Base-by-base conservation (phyloP, 2,888 invertebrate genomes). In the Ecliptopera silaceata region DNA sequence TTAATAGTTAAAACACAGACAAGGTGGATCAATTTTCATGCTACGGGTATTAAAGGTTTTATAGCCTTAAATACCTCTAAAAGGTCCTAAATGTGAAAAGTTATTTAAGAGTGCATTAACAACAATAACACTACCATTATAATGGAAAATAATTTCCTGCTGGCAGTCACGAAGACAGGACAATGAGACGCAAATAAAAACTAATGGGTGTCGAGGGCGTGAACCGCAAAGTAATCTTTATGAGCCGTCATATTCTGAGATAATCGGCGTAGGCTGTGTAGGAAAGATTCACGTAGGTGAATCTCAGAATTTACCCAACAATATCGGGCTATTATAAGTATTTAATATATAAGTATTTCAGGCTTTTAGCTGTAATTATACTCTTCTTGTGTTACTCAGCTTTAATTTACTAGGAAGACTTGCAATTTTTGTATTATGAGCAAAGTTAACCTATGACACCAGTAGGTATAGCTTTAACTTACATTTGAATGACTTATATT, bases 121-220 rank as follows among this genome's bases (percentile, higher is more conserved):
- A 53, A 45, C 52, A 45, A 53, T 53, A 47, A 46, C 41, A 53
- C 46, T 46, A 53, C 46, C 39, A 20, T 15, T 15, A 31, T 52
- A 52, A 52, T 52, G 39, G 52, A 52, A 45, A 45, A 45, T 53
- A 53, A 46, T 53, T 46, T 46, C 46, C 53, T 46, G 46, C 32
- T 41, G 29, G 41, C 32, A 53, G 53, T 53, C 46, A 53, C 53
- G 52, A 32, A 45, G 45, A 52, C 52, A 52, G 45, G 29, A 52
- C 52, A 52, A 52, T 52, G 52, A 52, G 45, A 52, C 45, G 45
- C 52, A 52, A 52, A 52, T 52, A 52, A 52, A 52, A 52, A 46
- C 39, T 45, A 52, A 52, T 52, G 45, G 52, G 31, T 45, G 52
- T 52, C 45, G 45, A 52, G 52, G 52, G 39, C 39, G 45, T 31